These are phyloP conservation scores for Metridium senile DNA, from an alignment of 92 coral and sea anemone species.

Conservation along the genomic window DNA sequence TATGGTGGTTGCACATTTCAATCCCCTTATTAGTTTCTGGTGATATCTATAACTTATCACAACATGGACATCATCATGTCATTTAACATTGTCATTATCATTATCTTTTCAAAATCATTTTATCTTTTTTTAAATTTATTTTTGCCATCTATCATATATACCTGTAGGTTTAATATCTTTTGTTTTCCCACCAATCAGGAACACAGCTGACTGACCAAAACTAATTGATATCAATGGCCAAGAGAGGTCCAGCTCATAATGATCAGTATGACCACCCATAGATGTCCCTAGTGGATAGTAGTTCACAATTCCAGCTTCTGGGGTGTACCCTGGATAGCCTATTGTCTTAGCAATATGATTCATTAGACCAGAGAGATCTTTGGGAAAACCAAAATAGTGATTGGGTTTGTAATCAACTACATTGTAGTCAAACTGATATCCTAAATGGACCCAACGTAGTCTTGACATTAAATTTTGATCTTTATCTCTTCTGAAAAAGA, in stretches of 20 bases:
- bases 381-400: constrained; percentile 83
- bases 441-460: constrained; percentile 95
- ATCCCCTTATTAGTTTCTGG: too few relatives aligned
- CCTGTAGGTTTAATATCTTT: constrained; percentile 90
- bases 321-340: constrained; percentile 89
- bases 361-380: constrained; percentile 76
- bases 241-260: constrained; percentile 90
- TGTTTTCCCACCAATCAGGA: constrained; percentile 92
- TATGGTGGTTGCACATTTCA: too few relatives aligned
- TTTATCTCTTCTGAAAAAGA: constrained; percentile 30
- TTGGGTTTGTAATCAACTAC: constrained; percentile 85
- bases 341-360: constrained; percentile 80
- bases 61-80: too few relatives aligned
- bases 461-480: constrained; percentile 61
- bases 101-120: too few relatives aligned
- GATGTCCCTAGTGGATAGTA: constrained; percentile 93
- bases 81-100: too few relatives aligned
- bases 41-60: too few relatives aligned
- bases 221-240: constrained; percentile 96
- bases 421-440: constrained; percentile 97
- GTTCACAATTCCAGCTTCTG: constrained; percentile 97
- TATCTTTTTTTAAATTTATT: neutral
- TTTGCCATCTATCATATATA: constrained; percentile 10
- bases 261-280: constrained; percentile 99
- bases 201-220: constrained; percentile 98